Base-by-base conservation (phyloP, 2,113 vertebrate genomes). In the Lasiurus cinereus region DNA sequence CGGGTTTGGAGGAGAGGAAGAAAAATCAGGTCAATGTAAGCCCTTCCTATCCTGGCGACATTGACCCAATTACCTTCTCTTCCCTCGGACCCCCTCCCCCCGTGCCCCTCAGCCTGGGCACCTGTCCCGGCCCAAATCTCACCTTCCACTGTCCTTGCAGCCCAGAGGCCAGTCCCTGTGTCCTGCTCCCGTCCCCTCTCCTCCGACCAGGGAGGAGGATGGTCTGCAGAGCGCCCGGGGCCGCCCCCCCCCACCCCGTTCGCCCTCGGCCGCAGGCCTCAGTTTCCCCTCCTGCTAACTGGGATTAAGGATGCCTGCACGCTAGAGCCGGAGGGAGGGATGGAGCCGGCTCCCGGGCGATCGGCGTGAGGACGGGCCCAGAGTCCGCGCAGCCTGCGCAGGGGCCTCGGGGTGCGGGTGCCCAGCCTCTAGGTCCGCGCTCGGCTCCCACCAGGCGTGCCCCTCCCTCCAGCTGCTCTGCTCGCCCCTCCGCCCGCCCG, bases 141-240 rank as follows among this genome's bases (percentile, higher is more conserved):
- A 87, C 91, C 90, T 93, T 79, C 74, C 73, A 66, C 72, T 50
- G 90, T 92, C 90, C 96, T 92, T 88, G 92, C 84, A 69, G 91
- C 77, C 82, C 52, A 22, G 67, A 72, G 59, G 15, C 85, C 21
- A 31, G 74, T 2, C 77, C 62, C 62, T 12, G 13, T 11, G 93
- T 48, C 78, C 80, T 22, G 70, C 66, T 22, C 48, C 33, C 13
- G 54, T 27, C 87, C 36, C 74, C 43, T 76, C 13, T 70, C 78
- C 76, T 78, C 24, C 50, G 22, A 70, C 22, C 85, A 6, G 73
- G 54, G 14, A 67, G 43, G 79, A 33, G 62, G 78, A 33, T 9
- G n/a, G 13, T 83, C 69, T 31, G 31, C 1, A 24, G 29, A 29
- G 56, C 24, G 36, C 56, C 84, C 86, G 2, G 59, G 29, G 16